Evolutionary conservation across 2,113 vertebrate genomes (phyloP).

Genomic region (Forbesichthys papilliferus): DNA sequence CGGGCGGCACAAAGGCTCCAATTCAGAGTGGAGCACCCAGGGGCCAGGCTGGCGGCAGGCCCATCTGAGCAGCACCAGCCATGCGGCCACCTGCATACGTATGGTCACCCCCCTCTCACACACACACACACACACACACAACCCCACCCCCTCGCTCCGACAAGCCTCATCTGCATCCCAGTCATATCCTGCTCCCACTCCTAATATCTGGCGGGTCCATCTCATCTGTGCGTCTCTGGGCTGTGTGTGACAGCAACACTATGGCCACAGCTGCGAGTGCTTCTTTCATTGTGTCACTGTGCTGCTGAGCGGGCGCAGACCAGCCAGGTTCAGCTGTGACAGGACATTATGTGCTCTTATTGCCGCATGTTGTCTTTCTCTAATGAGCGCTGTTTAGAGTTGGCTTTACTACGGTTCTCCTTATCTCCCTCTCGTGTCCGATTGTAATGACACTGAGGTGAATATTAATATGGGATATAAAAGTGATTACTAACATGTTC

Average conservation of each 20-base stretch:
- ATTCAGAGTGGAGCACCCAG: constrained; percentile 69
- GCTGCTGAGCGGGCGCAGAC: constrained; percentile 35
- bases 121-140: not conserved
- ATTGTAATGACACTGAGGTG: not conserved
- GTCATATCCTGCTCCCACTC: constrained; percentile 64
- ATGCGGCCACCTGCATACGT: constrained; percentile 72
- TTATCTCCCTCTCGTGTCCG: not conserved
- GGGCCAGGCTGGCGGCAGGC: constrained; percentile 70
- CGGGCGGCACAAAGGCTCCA: constrained; percentile 69
- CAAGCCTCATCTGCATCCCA: constrained; percentile 71
- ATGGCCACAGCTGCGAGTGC: constrained; percentile 67
- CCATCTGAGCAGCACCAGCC: constrained; percentile 71
- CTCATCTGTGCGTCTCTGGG: constrained; percentile 67
- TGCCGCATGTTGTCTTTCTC: not conserved
- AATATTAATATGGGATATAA: constrained; percentile 15
- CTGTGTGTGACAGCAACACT: constrained; percentile 47
- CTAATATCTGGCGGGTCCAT: constrained; percentile 68
- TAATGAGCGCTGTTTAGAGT: not conserved
- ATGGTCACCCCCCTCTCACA: constrained; percentile 15
- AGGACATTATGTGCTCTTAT: constrained; percentile 6
- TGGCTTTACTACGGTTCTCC: not conserved
- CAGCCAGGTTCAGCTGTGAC: constrained; percentile 9
- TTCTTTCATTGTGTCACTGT: constrained; percentile 49
- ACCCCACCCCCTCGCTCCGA: constrained; percentile 18
- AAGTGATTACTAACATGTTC: not conserved